Conservation (phyloP, 1,140 invertebrate species). For the Adelges cooleyi region DNA sequence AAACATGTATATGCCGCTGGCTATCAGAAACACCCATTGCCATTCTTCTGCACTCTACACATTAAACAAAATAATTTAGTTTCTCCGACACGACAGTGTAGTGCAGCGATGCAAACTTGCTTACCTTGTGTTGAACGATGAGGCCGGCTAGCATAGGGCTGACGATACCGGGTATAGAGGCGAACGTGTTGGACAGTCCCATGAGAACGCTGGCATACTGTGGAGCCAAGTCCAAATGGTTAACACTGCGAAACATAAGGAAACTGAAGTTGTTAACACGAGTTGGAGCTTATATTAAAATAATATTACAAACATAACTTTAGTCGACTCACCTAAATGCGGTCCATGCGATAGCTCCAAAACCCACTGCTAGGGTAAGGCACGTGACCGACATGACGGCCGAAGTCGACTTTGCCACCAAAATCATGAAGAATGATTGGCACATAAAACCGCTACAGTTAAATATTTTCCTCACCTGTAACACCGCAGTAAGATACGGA, state of each 20-base stretch:
- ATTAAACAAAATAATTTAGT: no score
- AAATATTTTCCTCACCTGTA: conserved; percentile 54
- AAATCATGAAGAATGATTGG: conserved; percentile 74
- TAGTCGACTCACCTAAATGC: conserved; percentile 54
- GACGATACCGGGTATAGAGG: conserved; percentile 75
- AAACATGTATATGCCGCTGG: conserved; percentile 41
- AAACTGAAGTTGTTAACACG: conserved; percentile 54
- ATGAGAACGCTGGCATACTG: conserved; percentile 69
- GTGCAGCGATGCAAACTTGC: neutral
- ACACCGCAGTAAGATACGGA: no score
- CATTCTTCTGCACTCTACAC: conserved; percentile 39
- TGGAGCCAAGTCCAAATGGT: conserved; percentile 77
- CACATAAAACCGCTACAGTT: conserved; percentile 66
- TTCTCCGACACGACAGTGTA: no score
- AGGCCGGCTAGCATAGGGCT: conserved; percentile 67
- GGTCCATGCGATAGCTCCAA: conserved; percentile 79
- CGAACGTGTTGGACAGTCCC: conserved; percentile 79
- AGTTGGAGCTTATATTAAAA: conserved; percentile 44
- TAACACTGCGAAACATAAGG: conserved; percentile 51
- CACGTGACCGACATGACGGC: conserved; percentile 55
- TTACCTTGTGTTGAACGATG: conserved; percentile 59
- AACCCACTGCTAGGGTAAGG: conserved; percentile 70
- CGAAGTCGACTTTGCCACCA: conserved; percentile 55
- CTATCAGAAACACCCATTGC: conserved; percentile 45
- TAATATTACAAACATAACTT: conserved; percentile 23